These are phyloP conservation scores for Drosophila kokeensis DNA, from an alignment of 2,888 invertebrate species.

Conservation along the genomic window DNA sequence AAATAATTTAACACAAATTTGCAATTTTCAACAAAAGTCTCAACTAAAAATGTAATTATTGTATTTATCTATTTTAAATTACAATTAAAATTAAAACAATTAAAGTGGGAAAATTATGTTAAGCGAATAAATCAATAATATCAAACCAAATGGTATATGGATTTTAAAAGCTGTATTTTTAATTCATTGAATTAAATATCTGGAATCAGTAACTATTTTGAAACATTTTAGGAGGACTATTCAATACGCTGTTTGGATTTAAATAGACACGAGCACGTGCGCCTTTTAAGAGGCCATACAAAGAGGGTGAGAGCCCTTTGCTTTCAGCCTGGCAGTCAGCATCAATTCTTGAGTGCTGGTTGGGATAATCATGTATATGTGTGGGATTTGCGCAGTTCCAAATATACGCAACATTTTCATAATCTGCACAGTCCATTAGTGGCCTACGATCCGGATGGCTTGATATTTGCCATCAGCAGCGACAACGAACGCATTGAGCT, in stretches of 20 bases:
- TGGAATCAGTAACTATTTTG: not conserved
- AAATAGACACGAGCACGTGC: constrained; percentile 6
- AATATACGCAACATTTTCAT: constrained; percentile 8
- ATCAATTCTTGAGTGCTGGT: constrained; percentile 48
- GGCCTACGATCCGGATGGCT: constrained; percentile 49
- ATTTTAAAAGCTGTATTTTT: not conserved
- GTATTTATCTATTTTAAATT: too few species aligned
- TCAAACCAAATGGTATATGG: not conserved
- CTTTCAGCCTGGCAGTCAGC: constrained; percentile 35
- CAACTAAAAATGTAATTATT: not conserved
- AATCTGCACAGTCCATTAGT: constrained; percentile 30
- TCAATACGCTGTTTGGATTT: constrained; percentile 51
- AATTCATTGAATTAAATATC: not conserved
- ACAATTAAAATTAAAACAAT: too few species aligned
- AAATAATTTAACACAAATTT: not conserved
- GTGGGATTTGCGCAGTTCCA: constrained; percentile 54
- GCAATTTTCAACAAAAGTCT: too few species aligned
- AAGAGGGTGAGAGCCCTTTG: constrained; percentile 12
- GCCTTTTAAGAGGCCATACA: constrained; percentile 36
- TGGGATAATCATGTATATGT: constrained; percentile 45
- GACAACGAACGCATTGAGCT: constrained; percentile 34
- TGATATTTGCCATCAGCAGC: constrained; percentile 43
- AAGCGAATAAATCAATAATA: not conserved
- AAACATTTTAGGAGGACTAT: constrained; percentile 20
- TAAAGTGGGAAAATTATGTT: not conserved